Conservation (phyloP, 2,888 invertebrate genomes). For the Blastobasis adustella region DNA sequence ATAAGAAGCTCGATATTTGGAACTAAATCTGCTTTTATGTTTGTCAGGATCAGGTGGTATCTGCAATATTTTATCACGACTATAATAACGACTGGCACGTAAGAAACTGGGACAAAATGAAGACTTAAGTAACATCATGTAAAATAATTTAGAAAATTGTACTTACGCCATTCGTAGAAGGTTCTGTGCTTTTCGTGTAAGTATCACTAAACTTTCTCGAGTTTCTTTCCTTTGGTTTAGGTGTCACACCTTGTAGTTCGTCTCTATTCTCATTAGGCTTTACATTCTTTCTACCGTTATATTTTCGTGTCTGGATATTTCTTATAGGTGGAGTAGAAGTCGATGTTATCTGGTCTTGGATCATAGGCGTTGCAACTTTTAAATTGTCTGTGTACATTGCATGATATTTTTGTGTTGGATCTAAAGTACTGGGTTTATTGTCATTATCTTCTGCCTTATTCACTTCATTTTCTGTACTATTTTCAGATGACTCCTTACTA, state of each 20-base stretch:
- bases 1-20: constrained; percentile 72
- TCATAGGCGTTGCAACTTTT: constrained; percentile 19
- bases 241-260: constrained; percentile 26
- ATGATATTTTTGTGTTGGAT: constrained; percentile 52
- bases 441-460: constrained; percentile 33
- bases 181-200: constrained; percentile 55
- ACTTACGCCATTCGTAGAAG: constrained; percentile 63
- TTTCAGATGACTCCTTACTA: constrained; percentile 54
- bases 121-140: neutral
- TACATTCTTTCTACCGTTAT: constrained; percentile 30
- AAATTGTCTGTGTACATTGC: constrained; percentile 49
- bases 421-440: constrained; percentile 29
- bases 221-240: constrained; percentile 38
- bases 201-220: constrained; percentile 51
- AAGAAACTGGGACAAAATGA: neutral
- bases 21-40: constrained; percentile 72
- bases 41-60: constrained; percentile 62
- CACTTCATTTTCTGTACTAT: constrained; percentile 35
- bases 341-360: constrained; percentile 30
- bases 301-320: constrained; percentile 56
- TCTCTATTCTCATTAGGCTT: constrained; percentile 31
- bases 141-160: constrained; percentile 5
- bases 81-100: neutral
- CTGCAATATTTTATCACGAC: constrained; percentile 36
- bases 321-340: constrained; percentile 42